Evolutionary conservation across 1,140 invertebrate species (phyloP).

Genomic region (Drosophila ogumai): DNA sequence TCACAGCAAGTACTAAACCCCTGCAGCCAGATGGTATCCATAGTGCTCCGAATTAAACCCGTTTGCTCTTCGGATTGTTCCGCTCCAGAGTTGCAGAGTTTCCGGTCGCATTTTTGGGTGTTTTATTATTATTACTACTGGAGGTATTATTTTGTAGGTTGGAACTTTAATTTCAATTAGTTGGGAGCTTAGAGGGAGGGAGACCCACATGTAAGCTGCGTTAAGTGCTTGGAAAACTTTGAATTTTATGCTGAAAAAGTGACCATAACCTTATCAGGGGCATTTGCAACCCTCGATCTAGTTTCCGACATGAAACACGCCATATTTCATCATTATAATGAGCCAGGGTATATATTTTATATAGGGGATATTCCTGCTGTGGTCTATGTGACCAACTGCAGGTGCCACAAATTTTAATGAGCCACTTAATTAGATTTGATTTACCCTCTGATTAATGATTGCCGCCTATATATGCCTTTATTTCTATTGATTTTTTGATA

Average conservation of each 20-base stretch:
- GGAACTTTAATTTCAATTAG: slow-evolving; percentile 62
- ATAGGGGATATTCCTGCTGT: slow-evolving; percentile 12
- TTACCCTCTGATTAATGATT: slow-evolving; percentile 17
- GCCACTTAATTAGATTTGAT: slow-evolving; percentile 46
- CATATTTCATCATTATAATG: slow-evolving; percentile 40
- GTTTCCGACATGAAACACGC: slow-evolving; percentile 19
- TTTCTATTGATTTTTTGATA: slow-evolving; percentile 34
- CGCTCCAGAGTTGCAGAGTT: slow-evolving; percentile 54
- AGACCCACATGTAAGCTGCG: slow-evolving; percentile 21
- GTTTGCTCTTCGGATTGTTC: slow-evolving; percentile 58
- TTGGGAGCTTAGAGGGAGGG: slow-evolving; percentile 3
- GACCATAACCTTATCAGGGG: slow-evolving; percentile 14
- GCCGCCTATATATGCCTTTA: slow-evolving; percentile 3
- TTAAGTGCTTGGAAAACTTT: slow-evolving; percentile 44
- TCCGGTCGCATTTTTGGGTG: slow-evolving; percentile 63
- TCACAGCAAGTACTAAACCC: slow-evolving; percentile 48
- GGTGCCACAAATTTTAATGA: slow-evolving; percentile 45
- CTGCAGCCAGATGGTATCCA: slow-evolving; percentile 11
- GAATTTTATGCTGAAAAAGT: slow-evolving; percentile 1
- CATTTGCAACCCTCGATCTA: slow-evolving; percentile 33
- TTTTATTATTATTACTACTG: slow-evolving; percentile 34
- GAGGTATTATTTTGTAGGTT: slow-evolving; percentile 21
- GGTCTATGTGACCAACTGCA: slow-evolving; percentile 61
- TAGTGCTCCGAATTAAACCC: slow-evolving; percentile 59
- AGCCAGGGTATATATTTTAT: slow-evolving; percentile 4